Base-by-base conservation (phyloP, 2,113 vertebrate species). In the Anolis carolinensis region DNA sequence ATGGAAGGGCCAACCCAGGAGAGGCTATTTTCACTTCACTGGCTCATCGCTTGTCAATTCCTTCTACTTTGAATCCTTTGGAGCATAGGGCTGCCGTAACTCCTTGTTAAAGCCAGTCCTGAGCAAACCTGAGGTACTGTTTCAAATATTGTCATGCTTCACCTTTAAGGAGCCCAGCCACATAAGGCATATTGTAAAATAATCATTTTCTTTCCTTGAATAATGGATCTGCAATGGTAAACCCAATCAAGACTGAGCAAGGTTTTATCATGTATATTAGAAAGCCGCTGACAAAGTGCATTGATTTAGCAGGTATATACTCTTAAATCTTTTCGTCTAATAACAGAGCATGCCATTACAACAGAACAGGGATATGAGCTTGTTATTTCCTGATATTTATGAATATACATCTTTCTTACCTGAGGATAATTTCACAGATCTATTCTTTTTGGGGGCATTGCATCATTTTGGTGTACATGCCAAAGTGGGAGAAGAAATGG, bases 301-400 rank as follows among this genome's bases (percentile, higher is more conserved):
- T 65, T 79, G 75, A 79, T 78, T 44, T 86, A 86, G 52, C 34
- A 88, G 59, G 59, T 68, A 44, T 39, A 32, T 25, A 63, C 83
- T 32, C 32, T 67, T 44, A 32, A 62, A 68, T 52, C 27, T 25
- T 84, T 84, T 87, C 55, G 68, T 76, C 75, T 73, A 48, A 52
- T 59, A 87, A 82, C 18, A 10, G 39, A 82, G 34, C 21, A 48
- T 63, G 59, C n/a, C 16, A 77, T 82, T 76, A 32, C n/a, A 34
- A 79, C 44, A 75, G n/a, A 67, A 48, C 59, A 13, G 34, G 72
- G 48, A 59, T 44, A 70, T 48, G 1, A 32, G 36, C 70, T 77
- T 34, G 59, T 67, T 82, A 68, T 52, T 82, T 82, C 23, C 50
- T 71, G 74, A 70, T 67, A 71, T 82, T n/a, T 44, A 62, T 87